Percentiles rank a stretch among this genome's conserved stretches.
Evolutionary conservation across 2,113 vertebrate genomes (phyloP).

Genomic region (Choloepus hoffmanni): DNA sequence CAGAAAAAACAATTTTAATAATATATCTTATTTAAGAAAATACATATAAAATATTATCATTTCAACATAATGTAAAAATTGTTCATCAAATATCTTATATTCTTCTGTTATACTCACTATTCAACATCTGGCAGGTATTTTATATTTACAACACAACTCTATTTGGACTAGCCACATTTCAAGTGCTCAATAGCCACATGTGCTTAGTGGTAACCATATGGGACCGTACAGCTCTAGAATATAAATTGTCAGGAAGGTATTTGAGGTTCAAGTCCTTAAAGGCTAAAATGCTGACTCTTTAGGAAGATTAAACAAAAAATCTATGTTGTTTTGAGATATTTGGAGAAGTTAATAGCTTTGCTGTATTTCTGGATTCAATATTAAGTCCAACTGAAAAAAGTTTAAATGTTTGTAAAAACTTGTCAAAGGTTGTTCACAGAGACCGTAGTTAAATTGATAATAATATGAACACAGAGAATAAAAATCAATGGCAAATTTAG

Average conservation of each 20-base stretch:
- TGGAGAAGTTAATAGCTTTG: not conserved
- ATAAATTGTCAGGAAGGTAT: constrained; percentile 2
- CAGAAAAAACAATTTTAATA: constrained; percentile 3
- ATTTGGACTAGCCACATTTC: not conserved
- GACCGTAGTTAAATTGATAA: not conserved
- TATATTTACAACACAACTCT: not conserved
- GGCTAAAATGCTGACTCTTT: not conserved
- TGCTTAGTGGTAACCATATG: not conserved
- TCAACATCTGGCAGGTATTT: not conserved
- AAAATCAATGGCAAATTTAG: not conserved
- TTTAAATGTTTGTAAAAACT: not conserved
- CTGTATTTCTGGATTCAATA: not conserved
- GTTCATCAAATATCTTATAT: not conserved
- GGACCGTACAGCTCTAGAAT: not conserved
- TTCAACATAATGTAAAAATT: constrained; percentile 3
- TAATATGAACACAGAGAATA: not conserved
- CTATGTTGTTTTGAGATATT: not conserved
- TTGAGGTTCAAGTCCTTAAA: not conserved
- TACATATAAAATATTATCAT: not conserved
- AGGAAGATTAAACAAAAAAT: not conserved
- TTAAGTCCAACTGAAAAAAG: not conserved
- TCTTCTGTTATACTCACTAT: not conserved
- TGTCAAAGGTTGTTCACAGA: constrained; percentile 18
- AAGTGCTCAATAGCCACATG: not conserved
- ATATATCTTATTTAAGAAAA: not conserved